Evolutionary conservation across 2,888 invertebrate genomes (phyloP).

Genomic region (Anticlea derivata): DNA sequence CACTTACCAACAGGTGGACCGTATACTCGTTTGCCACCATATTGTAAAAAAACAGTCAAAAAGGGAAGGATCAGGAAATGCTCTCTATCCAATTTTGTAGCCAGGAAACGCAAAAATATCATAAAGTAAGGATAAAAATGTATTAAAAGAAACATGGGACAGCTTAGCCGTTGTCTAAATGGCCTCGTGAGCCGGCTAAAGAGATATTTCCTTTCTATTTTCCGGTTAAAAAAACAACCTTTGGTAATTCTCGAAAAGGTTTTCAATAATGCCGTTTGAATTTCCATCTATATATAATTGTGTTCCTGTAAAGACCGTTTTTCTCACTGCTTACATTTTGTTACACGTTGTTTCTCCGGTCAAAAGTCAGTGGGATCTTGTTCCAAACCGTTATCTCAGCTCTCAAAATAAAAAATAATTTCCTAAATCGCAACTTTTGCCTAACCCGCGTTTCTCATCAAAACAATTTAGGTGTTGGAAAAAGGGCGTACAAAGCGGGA

Average conservation of each 20-base stretch:
- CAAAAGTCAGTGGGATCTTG: no score
- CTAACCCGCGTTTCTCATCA: conserved; percentile 30
- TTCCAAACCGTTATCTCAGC: neutral
- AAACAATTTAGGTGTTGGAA: conserved; percentile 45
- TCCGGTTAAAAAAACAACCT: conserved; percentile 15
- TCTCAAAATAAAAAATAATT: conserved; percentile 7
- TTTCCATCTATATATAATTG: no score
- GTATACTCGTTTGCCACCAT: no score
- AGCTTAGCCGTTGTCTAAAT: conserved; percentile 18
- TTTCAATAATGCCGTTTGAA: conserved; percentile 2
- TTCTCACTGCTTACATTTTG: no score
- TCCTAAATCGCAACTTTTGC: conserved; percentile 17
- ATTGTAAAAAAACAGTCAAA: conserved; percentile 4
- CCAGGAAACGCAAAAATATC: conserved; percentile 6
- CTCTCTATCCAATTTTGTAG: conserved; percentile 5
- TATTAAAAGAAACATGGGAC: conserved; percentile 16
- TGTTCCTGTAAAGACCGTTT: no score
- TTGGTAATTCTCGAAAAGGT: conserved; percentile 13
- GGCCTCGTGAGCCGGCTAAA: conserved; percentile 11
- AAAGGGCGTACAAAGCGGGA: conserved; percentile 56
- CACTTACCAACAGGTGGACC: no score
- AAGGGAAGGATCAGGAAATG: neutral
- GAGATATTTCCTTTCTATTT: conserved; percentile 15
- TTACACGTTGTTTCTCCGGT: no score
- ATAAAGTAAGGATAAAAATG: conserved; percentile 6